Conservation (phyloP, 2,113 vertebrate species). For the Rhinoderma darwinii region DNA sequence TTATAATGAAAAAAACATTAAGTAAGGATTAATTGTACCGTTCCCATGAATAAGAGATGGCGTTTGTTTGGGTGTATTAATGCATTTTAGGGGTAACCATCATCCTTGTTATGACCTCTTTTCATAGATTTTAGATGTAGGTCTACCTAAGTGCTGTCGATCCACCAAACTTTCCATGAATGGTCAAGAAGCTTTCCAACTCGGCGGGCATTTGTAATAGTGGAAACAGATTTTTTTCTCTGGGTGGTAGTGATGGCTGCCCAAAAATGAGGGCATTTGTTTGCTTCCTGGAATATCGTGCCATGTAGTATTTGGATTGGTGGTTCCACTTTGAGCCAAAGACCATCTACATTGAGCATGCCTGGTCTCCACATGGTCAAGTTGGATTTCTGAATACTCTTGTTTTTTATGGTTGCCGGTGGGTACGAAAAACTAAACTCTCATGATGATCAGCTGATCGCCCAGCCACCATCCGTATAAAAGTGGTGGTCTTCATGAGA, state of each 20-base stretch:
- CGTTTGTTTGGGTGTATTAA: neutral
- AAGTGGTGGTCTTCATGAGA: no score
- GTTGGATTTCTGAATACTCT: no score
- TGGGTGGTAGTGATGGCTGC: neutral
- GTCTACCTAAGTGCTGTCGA: neutral
- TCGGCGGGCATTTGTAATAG: neutral
- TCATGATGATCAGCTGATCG: no score
- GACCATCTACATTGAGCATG: neutral
- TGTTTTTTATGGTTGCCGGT: no score
- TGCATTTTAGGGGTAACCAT: neutral
- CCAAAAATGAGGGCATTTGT: neutral
- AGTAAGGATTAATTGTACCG: neutral
- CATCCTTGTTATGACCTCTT: neutral
- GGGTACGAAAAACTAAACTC: no score
- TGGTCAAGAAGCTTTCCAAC: neutral
- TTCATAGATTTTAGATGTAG: neutral
- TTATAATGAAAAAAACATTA: slow-evolving; percentile 34
- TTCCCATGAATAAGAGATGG: neutral
- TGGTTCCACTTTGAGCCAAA: neutral
- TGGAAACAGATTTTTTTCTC: neutral
- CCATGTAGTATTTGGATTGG: neutral
- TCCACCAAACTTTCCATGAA: neutral
- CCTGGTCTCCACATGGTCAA: no score
- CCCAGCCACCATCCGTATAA: no score
- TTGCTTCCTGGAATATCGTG: neutral